Conservation (phyloP, 1,140 invertebrate genomes). For the Araneus ventricosus region DNA sequence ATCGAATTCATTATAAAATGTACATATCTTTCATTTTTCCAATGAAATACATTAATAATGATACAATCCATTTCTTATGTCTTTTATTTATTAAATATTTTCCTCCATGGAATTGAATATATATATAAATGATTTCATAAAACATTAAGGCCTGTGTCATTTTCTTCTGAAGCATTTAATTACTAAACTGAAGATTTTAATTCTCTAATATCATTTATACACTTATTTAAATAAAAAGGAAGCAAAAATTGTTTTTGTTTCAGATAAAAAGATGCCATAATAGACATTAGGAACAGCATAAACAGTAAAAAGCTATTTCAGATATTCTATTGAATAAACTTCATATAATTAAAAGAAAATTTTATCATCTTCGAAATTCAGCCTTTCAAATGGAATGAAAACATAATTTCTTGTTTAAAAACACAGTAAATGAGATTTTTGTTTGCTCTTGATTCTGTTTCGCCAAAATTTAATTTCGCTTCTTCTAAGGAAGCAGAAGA, state of each 20-base stretch:
- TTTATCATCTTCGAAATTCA: not conserved
- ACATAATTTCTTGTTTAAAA: constrained; percentile 35
- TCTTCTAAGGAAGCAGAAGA: not conserved
- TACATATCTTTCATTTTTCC: no score
- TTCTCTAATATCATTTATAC: not conserved
- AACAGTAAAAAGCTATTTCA: not conserved
- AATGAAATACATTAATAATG: no score
- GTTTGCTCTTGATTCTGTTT: not conserved
- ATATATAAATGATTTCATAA: not conserved
- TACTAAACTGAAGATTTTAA: not conserved
- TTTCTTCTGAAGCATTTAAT: not conserved
- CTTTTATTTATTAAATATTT: no score
- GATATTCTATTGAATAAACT: not conserved
- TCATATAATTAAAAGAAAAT: not conserved
- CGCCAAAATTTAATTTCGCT: constrained; percentile 35
- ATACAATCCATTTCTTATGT: no score
- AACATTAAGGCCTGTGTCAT: not conserved
- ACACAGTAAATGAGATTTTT: constrained; percentile 31
- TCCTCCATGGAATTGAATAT: no score
- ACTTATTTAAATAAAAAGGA: not conserved
- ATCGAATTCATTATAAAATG: no score
- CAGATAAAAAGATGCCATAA: not conserved
- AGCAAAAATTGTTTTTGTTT: not conserved
- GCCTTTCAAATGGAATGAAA: not conserved
- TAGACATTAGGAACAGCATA: not conserved